These are phyloP conservation scores for Drosophila biarmipes DNA, from an alignment of 1,140 invertebrate species.

Conservation along the genomic window DNA sequence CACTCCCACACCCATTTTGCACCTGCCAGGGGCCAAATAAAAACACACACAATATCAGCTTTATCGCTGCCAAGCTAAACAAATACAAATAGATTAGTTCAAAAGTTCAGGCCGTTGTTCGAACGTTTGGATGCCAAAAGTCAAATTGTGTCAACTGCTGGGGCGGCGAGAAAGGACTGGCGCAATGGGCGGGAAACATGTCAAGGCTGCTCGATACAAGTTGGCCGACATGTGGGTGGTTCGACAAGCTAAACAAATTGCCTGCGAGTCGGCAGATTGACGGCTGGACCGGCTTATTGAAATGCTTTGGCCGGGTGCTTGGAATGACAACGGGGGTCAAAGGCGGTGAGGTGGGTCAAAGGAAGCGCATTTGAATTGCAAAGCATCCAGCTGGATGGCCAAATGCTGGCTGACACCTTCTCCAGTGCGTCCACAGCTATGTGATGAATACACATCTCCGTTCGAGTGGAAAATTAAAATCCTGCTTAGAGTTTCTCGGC, in stretches of 20 bases:
- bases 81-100: constrained; percentile 82
- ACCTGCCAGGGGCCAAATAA: constrained; percentile 33
- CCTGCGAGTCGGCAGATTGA: constrained; percentile 55
- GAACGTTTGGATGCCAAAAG: constrained; percentile 62
- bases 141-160: constrained; percentile 72
- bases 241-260: constrained; percentile 71
- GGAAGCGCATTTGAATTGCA: constrained; percentile 36
- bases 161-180: constrained; percentile 29
- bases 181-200: constrained; percentile 27
- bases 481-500: neutral
- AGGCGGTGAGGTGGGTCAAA: constrained; percentile 4
- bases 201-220: constrained; percentile 32
- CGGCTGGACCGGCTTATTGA: constrained; percentile 52
- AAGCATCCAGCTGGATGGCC: constrained; percentile 9
- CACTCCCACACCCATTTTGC: neutral
- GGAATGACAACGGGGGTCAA: constrained; percentile 20
- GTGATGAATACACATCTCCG: constrained; percentile 5
- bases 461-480: constrained; percentile 46
- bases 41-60: constrained; percentile 25
- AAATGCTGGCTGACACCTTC: constrained; percentile 22
- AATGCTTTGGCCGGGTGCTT: constrained; percentile 18
- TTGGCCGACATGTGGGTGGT: constrained; percentile 23
- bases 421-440: constrained; percentile 5
- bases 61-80: constrained; percentile 76
- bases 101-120: constrained; percentile 61